Base-by-base conservation (phyloP, 53 echinoderm and acorn worm species). In the Paelopatides confundens region DNA sequence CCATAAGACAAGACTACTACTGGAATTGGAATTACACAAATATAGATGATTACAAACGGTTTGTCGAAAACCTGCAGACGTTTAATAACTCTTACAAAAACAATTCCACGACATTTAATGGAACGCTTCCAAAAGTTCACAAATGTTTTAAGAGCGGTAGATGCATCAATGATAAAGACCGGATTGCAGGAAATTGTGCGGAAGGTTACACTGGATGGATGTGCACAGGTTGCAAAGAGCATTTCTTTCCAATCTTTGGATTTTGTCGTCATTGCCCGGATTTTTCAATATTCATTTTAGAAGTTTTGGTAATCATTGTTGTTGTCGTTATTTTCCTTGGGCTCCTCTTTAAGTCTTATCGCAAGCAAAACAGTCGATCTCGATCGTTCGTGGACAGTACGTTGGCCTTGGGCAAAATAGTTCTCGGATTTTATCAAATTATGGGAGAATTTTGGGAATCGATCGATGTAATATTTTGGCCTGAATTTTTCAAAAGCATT, bases 11-110 rank as follows among this genome's bases (percentile, higher is more conserved):
- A 0, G 82, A 62, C 17, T 81, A 81, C 35, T 81, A 81, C 62
- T 81, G 82, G 82, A 58, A 81, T 24, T 81, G 82, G 82, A 81
- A 35, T 81, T 58, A 31, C 12, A 53, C 82, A 23, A 62, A 81
- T n/a, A 10, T 81, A 14, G 34, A 31, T 11, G 36, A 54, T 10
- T 81, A 81, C 62, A 81, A 31, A 53, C 12, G 34, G 17, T 81
- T 81, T 33, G 30, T 54, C 8, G 33, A 31, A 10, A 81, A 81
- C 62, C 35, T 81, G 13, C 31, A 54, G 82, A 81, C 54, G 2
- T 33, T 81, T 21, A 62, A 62, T 58, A 62, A 31, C 0, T 54
- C 17, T 32, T 81, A 81, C 14, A 11, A 81, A 11, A 4, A 32
- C 14, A 36, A 3, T 32, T 15, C 82, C 9, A 26, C 62, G 9